Evolutionary conservation across 2,113 vertebrate species (phyloP).

Genomic region (Gambusia affinis): DNA sequence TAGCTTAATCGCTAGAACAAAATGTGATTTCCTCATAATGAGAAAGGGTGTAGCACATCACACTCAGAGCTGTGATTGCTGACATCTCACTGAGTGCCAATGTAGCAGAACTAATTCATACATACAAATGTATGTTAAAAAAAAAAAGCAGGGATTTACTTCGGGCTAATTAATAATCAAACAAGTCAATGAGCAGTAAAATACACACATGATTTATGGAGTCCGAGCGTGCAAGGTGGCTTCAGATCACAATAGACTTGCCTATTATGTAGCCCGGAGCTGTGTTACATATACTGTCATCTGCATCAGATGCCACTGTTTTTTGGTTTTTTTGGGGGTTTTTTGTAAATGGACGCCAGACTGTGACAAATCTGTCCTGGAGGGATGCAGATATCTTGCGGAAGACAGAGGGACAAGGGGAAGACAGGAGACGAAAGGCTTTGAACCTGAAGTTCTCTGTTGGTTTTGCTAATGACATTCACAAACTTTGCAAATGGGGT

Average conservation of each 20-base stretch:
- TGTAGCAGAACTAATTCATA: slow-evolving; percentile 74
- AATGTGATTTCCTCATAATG: slow-evolving; percentile 65
- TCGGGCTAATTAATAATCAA: slow-evolving; percentile 72
- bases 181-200: slow-evolving; percentile 68
- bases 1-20: slow-evolving; percentile 58
- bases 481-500: slow-evolving; percentile 46
- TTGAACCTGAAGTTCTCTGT: slow-evolving; percentile 42
- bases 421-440: slow-evolving; percentile 7
- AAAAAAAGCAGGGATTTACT: slow-evolving; percentile 56
- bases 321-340: too few species aligned
- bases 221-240: slow-evolving; percentile 12
- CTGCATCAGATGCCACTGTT: slow-evolving; percentile 22
- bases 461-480: slow-evolving; percentile 55
- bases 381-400: slow-evolving; percentile 30
- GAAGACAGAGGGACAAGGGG: slow-evolving; percentile 27
- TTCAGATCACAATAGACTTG: slow-evolving; percentile 20
- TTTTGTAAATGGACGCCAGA: slow-evolving; percentile 12
- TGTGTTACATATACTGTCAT: slow-evolving; percentile 22
- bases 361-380: slow-evolving; percentile 16
- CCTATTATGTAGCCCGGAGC: slow-evolving; percentile 25
- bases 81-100: slow-evolving; percentile 62
- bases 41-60: slow-evolving; percentile 58
- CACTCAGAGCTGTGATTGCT: slow-evolving; percentile 68
- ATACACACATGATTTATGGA: slow-evolving; percentile 42
- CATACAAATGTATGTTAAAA: slow-evolving; percentile 62